Evolutionary conservation across 2,113 vertebrate genomes (phyloP).

Genomic region (Rissa tridactyla): DNA sequence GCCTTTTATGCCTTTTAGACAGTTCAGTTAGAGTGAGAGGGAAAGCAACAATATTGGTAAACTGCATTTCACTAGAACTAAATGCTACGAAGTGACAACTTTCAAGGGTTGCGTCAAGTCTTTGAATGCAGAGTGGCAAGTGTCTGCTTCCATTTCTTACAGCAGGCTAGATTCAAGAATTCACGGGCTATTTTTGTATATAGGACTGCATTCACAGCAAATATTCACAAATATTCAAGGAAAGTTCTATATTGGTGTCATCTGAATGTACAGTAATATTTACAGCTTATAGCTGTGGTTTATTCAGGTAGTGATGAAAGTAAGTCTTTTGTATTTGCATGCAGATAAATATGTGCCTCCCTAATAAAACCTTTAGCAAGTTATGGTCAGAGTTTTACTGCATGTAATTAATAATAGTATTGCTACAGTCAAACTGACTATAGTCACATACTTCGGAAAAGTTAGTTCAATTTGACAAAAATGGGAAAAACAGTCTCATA

Average conservation of each 20-base stretch:
- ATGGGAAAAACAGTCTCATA: not conserved
- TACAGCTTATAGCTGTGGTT: not conserved
- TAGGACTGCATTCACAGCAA: not conserved
- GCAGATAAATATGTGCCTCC: not conserved
- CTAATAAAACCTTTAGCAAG: not conserved
- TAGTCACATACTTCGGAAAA: not conserved
- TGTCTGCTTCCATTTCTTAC: not conserved
- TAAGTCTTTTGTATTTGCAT: not conserved
- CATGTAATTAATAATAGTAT: not conserved
- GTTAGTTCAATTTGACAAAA: not conserved
- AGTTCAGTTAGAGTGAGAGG: not conserved
- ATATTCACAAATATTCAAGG: not conserved
- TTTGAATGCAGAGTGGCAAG: not conserved
- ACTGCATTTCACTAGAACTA: not conserved
- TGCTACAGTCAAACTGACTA: not conserved
- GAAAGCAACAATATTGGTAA: not conserved
- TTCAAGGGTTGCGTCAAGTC: not conserved
- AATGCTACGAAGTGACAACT: not conserved
- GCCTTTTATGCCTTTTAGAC: not conserved
- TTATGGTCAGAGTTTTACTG: not conserved
- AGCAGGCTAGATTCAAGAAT: not conserved
- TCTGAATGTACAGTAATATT: not conserved
- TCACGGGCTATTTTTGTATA: not conserved
- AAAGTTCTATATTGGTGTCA: not conserved
- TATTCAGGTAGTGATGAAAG: conserved; percentile 21